Evolutionary conservation across 2,113 vertebrate species (phyloP).

Genomic region (Ctenomys sociabilis): DNA sequence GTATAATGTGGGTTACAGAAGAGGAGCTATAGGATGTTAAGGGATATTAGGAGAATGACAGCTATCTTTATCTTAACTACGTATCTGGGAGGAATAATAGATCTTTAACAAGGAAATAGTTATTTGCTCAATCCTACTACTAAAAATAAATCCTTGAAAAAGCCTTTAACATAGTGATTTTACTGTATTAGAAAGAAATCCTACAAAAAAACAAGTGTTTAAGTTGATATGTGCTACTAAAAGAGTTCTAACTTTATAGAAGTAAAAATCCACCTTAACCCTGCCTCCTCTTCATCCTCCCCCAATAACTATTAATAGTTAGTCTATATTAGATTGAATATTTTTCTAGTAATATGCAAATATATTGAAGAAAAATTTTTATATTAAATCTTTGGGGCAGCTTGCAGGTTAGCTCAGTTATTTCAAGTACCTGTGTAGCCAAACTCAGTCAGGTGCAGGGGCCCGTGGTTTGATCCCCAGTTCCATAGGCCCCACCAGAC

Average conservation of each 20-base stretch:
- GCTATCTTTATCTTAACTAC: slow-evolving; percentile 57
- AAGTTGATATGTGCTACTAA: slow-evolving; percentile 40
- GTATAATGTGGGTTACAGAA: slow-evolving; percentile 22
- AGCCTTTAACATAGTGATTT: slow-evolving; percentile 6
- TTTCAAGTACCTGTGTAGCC: too few relatives aligned
- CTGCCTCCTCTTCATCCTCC: not conserved
- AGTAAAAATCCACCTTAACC: slow-evolving; percentile 19
- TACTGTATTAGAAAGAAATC: slow-evolving; percentile 47
- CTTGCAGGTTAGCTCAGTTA: too few relatives aligned
- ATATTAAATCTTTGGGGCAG: slow-evolving; percentile 18
- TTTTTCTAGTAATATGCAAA: slow-evolving; percentile 38
- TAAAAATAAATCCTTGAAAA: slow-evolving; percentile 24
- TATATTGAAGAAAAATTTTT: slow-evolving; percentile 34
- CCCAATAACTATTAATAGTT: slow-evolving; percentile 11
- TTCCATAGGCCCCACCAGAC: too few relatives aligned
- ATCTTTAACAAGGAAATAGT: slow-evolving; percentile 50
- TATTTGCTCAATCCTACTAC: slow-evolving; percentile 53
- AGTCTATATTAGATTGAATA: slow-evolving; percentile 7
- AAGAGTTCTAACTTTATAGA: slow-evolving; percentile 37
- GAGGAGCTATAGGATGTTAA: not conserved
- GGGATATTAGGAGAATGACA: not conserved
- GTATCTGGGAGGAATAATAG: not conserved
- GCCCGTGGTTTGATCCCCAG: too few relatives aligned
- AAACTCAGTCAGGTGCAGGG: too few relatives aligned
- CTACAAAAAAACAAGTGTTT: not conserved